Evolutionary conservation across 2,113 vertebrate species (phyloP), one percentile per base, ranked within the genome.

Genomic region (Nesoenas mayeri): DNA sequence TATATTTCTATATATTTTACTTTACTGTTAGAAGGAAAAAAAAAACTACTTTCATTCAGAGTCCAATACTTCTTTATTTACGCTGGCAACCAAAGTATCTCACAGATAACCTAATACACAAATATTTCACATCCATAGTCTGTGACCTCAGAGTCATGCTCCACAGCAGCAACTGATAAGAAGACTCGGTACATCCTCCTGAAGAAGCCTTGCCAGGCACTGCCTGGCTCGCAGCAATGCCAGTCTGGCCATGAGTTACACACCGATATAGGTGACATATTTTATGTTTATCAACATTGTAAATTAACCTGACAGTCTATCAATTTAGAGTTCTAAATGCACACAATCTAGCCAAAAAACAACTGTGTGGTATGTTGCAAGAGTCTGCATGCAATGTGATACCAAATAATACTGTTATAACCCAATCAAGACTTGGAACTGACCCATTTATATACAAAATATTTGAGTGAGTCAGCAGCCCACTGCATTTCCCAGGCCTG

Each of bases 401-500:
- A 89, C 51, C 91, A 95, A 86, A 89, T 34, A 92, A 82, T 21
- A 70, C 29, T 86, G 71, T 64, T 79, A n/a, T 56, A 71, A 94
- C 15, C 50, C 86, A 88, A 91, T 31, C 31, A 80, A 80, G 69
- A 73, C 88, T 90, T 88, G 79, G 87, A 95, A 86, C 36, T 19
- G 12, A 88, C 50, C 54, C 61, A 83, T 80, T 90, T 67, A 44
- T 71, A 83, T 26, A 78, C 92, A 96, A 86, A 95, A 85, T 47
- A 93, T 78, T 40, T 67, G 44, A 90, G 89, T 95, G 91, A 96
- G 71, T 95, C 95, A 96, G 91, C 80, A 95, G 70, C 32, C 29
- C 70, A 18, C 56, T 88, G 79, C 57, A 51, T 94, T 96, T 97
- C 95, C 92, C 93, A 97, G 89, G 88, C 81, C 61, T 66, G 67